phyloP scores from a whole-genome alignment of 1,140 invertebrate species.

The Mycetomoellerius zeteki region DNA sequence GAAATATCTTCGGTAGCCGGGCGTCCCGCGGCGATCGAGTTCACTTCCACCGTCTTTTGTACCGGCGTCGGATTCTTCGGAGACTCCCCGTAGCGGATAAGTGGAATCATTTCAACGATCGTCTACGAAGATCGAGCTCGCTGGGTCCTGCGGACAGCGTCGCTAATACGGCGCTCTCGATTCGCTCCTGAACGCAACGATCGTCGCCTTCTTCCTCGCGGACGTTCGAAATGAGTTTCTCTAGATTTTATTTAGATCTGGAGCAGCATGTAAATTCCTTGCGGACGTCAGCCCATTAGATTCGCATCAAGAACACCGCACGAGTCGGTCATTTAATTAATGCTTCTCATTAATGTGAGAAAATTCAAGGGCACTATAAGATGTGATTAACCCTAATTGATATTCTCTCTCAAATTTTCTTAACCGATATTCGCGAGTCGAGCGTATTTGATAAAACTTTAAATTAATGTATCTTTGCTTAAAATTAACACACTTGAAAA shows the following conservation, averaged over 20 bases:
- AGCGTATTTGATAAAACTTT: too few species aligned
- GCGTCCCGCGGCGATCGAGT: conserved; percentile 82
- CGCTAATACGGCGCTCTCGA: conserved; percentile 70
- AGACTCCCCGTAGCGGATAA: conserved; percentile 83
- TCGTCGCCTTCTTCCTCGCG: conserved; percentile 17
- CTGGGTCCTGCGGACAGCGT: conserved; percentile 65
- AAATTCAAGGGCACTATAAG: neutral
- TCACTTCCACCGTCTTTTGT: conserved; percentile 83
- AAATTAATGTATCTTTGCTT: too few species aligned
- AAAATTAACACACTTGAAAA: too few species aligned
- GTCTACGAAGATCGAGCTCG: conserved; percentile 65
- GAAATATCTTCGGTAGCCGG: conserved; percentile 85
- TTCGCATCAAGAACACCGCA: neutral
- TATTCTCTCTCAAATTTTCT: too few species aligned
- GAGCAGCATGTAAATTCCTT: neutral
- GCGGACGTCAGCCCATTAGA: neutral
- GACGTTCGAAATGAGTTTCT: neutral
- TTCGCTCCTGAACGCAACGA: neutral
- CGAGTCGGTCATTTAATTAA: neutral
- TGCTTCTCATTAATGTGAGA: neutral
- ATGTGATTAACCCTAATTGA: too few species aligned
- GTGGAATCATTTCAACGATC: conserved; percentile 83
- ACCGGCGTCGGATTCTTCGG: conserved; percentile 77
- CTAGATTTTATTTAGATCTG: neutral
- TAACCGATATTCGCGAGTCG: too few species aligned